Percentiles rank a stretch among this genome's conserved stretches.
phyloP scores from a whole-genome alignment of 2,113 vertebrate species.

The Dipodomys spectabilis region DNA sequence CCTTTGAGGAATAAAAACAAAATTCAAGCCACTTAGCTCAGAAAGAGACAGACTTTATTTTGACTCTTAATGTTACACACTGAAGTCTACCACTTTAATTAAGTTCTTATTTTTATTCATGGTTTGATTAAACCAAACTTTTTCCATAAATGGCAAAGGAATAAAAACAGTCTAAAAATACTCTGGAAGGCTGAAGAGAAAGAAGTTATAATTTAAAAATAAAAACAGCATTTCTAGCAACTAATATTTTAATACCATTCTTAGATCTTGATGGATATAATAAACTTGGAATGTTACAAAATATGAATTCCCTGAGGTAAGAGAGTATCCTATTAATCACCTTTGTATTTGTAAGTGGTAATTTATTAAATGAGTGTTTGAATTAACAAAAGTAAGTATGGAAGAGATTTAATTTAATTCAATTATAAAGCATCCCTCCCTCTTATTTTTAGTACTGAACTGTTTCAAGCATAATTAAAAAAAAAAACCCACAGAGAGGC shows the following conservation, averaged over 20 bases:
- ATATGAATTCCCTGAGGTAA: neutral
- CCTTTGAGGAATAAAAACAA: conserved; percentile 87
- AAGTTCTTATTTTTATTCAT: conserved; percentile 53
- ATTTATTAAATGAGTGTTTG: neutral
- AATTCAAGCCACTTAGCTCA: conserved; percentile 51
- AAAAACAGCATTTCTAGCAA: conserved; percentile 54
- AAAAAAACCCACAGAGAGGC: neutral
- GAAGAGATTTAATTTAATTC: conserved; percentile 24
- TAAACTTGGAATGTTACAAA: conserved; percentile 20
- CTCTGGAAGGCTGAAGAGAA: conserved; percentile 70
- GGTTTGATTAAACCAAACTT: conserved; percentile 65
- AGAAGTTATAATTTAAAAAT: conserved; percentile 50
- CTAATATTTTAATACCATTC: conserved; percentile 72
- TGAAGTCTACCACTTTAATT: conserved; percentile 3
- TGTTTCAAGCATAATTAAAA: conserved; percentile 42
- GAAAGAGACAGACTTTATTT: conserved; percentile 3
- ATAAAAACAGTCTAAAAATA: conserved; percentile 75
- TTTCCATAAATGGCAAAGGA: conserved; percentile 71
- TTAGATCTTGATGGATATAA: conserved; percentile 34
- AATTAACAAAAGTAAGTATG: conserved; percentile 6
- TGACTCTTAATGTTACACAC: conserved; percentile 44
- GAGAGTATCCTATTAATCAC: neutral
- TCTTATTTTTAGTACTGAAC: conserved; percentile 42
- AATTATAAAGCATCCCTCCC: neutral
- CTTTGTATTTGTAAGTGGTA: neutral